Base-by-base conservation (phyloP, 35 echinoderm and acorn worm species). In the Ophioderma brevispina region DNA sequence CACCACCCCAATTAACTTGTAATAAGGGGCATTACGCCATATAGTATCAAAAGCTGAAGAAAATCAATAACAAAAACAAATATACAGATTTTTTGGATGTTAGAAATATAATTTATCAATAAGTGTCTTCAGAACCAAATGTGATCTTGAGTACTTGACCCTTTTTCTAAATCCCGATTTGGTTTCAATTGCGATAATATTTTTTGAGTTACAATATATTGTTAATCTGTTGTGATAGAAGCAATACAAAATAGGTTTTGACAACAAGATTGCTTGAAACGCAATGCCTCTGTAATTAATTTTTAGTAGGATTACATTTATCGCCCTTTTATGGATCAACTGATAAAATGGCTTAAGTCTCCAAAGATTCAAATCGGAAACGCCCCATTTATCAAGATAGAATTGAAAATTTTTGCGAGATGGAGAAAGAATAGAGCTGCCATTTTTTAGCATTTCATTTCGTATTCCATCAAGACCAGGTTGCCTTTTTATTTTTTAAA, bases 171-270 rank as follows among this genome's bases (percentile, higher is more conserved):
- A 70, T 2, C n/a, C 59, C 59, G n/a, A 70, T 70, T 30, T 70
- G 59, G n/a, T n/a, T 70, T 70, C 59, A 70, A 15, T 8, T 13
- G 59, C 10, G n/a, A 70, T 70, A 25, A 70, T 25, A 70, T 70
- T 70, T 25, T 25, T 70, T 25, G 59, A 70, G n/a, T 70, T 25
- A 70, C 59, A 70, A 70, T 15, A 70, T 70, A 2, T 25, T 70
- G 59, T 70, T 70, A 70, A 70, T 70, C 59, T 70, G 59, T 70
- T 70, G n/a, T 70, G 59, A 70, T 15, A 25, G n/a, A 70, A n/a
- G n/a, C n/a, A 15, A 70, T 15, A 70, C 59, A 70, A 70, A 70
- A 70, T 13, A 70, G 59, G 2, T 70, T 70, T n/a, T n/a, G n/a
- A n/a, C n/a, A 70, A 8, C 10, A 30, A 70, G 59, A 25, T 70